These are phyloP conservation scores for Peucedramus taeniatus DNA, from an alignment of 2,113 vertebrate species.

Conservation along the genomic window DNA sequence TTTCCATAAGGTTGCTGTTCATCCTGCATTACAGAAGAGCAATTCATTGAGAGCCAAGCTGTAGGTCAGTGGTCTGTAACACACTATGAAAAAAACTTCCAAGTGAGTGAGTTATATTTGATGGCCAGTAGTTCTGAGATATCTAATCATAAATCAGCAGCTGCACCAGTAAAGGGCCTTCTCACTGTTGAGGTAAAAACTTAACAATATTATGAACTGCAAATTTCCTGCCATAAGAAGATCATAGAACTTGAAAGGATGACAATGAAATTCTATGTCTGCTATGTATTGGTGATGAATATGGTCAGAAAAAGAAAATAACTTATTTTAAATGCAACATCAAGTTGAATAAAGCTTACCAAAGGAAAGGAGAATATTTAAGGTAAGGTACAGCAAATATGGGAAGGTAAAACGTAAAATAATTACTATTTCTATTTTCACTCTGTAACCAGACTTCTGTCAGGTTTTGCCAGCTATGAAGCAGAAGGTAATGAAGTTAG, in stretches of 20 bases:
- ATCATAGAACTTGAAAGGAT: background rate
- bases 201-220: background rate
- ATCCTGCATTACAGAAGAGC: background rate
- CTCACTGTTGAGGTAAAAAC: background rate
- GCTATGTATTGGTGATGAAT: background rate
- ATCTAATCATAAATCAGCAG: background rate
- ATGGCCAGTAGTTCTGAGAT: background rate
- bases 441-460: background rate
- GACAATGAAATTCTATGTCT: background rate
- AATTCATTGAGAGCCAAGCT: background rate
- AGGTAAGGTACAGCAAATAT: background rate
- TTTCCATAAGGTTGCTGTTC: background rate
- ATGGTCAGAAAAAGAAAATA: background rate
- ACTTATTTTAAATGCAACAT: background rate
- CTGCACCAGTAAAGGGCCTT: background rate
- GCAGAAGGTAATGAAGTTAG: background rate
- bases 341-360: background rate
- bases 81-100: background rate
- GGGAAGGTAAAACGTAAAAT: background rate
- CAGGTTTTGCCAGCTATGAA: background rate
- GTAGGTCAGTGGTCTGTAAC: background rate
- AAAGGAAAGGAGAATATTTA: background rate
- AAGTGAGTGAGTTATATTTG: background rate
- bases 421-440: background rate
- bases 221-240: background rate